Conservation (phyloP, 2,888 invertebrate species). For the Itoplectis maculator region DNA sequence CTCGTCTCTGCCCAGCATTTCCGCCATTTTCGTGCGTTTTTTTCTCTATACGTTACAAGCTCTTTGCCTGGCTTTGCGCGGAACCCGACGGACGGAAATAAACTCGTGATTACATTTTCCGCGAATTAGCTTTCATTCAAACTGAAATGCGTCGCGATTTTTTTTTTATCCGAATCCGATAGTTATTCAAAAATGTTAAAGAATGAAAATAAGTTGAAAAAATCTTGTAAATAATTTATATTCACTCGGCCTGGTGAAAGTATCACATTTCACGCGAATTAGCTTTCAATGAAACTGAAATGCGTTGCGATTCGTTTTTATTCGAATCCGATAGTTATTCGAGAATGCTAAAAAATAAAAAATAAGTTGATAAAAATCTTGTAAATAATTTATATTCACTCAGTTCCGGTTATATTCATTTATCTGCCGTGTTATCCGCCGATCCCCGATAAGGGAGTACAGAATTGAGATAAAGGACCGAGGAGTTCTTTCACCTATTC, state of each 20-base stretch:
- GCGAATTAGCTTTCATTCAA: too few species aligned
- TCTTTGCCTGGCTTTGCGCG: neutral
- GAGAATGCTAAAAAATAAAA: neutral
- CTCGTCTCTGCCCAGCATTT: constrained; percentile 28
- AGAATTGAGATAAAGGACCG: constrained; percentile 18
- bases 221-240: too few species aligned
- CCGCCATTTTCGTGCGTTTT: neutral
- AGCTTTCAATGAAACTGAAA: neutral
- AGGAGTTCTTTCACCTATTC: constrained; percentile 36
- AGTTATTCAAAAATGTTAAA: too few species aligned
- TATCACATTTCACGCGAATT: too few species aligned
- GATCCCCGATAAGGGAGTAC: constrained; percentile 5
- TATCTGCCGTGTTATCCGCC: neutral
- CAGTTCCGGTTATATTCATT: neutral
- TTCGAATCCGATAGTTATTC: too few species aligned
- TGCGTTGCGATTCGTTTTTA: neutral
- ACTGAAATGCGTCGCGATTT: too few species aligned
- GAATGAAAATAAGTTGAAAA: too few species aligned
- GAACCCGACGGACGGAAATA: neutral
- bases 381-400: neutral
- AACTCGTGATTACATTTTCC: neutral
- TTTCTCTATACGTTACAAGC: neutral
- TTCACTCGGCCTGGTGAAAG: too few species aligned
- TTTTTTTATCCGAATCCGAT: too few species aligned
- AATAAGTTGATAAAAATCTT: neutral